Evolutionary conservation across 1,140 invertebrate genomes (phyloP), one percentile per base, ranked within the genome.

Genomic region (Hycleus cichorii): DNA sequence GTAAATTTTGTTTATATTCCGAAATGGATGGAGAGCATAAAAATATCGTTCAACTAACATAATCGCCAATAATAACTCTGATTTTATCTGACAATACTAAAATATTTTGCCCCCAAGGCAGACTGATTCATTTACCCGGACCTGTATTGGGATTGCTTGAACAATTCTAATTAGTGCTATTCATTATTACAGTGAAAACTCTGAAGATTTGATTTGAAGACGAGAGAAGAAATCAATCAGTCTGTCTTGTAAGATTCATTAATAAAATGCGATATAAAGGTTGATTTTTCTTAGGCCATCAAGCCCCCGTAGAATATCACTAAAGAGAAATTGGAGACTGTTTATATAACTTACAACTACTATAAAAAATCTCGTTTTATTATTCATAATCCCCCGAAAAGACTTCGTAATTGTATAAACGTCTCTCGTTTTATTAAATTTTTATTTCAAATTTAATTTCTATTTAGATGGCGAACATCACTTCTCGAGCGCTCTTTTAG

Each of bases 351-450:
- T 67, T 69, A 67, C 60, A 59, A 57, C 68, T 72, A 72, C 64
- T 66, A 68, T 72, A 70, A 68, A 70, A 71, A 71, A 55, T 46
- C 69, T 70, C 69, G 65, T 66, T 32, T 32, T 32, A 32, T 32
- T 32, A 32, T 32, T 7, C 4, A 32, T 32, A 7, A 32, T 32
- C 64, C 55, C 47, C 60, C 67, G 64, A 64, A 68, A 60, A 54
- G 62, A 55, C 18, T 60, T 67, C 68, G 65, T 64, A 52, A 65
- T 59, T 48, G 48, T 60, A 56, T 27, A 18, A 18, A 18, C 32
- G 32, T 32, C 32, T 18, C 27, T 46, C 43, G 43, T 54, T 11
- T 18, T 18, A 18, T 18, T 18, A 18, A 18, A 18, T 18, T 18
- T 18, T 18, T 42, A 55, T 55, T 55, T 55, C 52, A 43, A 39